These are phyloP conservation scores for Diorhabda carinulata DNA, from an alignment of 1,140 invertebrate species.

Conservation along the genomic window DNA sequence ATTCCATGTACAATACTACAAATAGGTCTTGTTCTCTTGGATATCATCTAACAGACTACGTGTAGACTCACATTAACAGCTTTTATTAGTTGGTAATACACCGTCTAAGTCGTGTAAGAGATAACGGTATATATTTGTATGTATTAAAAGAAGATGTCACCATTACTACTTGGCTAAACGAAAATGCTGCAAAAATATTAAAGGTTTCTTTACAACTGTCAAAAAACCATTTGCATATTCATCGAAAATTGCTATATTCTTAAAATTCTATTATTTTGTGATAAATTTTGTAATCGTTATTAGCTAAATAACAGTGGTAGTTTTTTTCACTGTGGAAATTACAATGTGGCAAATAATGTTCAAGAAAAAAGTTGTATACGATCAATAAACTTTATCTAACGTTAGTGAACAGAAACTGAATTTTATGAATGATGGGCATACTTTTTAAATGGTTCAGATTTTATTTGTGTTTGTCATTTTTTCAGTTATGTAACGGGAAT, in stretches of 20 bases:
- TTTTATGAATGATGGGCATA: constrained; percentile 43
- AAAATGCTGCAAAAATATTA: not conserved
- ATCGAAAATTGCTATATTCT: not conserved
- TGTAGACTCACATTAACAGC: no score
- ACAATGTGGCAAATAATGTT: constrained; percentile 11
- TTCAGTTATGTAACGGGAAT: constrained; percentile 44
- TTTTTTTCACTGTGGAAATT: not conserved
- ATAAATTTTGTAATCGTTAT: not conserved
- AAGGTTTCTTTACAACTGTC: not conserved
- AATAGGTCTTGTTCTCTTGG: no score
- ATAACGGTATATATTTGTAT: no score
- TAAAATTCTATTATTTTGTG: not conserved
- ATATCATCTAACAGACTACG: no score
- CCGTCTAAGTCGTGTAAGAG: no score
- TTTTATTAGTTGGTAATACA: no score
- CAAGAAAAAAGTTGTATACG: constrained; percentile 3
- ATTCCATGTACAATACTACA: no score
- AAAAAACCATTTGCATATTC: not conserved
- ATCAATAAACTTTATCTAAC: not conserved
- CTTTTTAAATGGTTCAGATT: constrained; percentile 39
- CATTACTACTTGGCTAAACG: no score
- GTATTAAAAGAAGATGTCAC: no score
- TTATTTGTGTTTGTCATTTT: constrained; percentile 32
- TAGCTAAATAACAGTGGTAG: constrained; percentile 3
- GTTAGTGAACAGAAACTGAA: not conserved